Conservation (phyloP, 2,113 vertebrate genomes). For the Mirounga angustirostris region DNA sequence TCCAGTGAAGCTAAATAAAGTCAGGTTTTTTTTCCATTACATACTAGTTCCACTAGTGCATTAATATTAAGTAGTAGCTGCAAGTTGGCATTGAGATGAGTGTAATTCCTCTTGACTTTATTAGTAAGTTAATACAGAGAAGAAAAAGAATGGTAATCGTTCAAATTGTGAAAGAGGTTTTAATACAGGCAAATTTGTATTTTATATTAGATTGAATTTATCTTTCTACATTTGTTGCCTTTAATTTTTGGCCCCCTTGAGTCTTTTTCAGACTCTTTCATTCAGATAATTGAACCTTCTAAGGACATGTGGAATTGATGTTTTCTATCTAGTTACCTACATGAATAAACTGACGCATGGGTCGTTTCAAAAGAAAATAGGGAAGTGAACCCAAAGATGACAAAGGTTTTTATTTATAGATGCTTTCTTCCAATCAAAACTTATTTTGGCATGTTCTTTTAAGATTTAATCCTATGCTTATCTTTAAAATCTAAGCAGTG, state of each 20-base stretch:
- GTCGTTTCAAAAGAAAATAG: slow-evolving; percentile 55
- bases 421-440: slow-evolving; percentile 45
- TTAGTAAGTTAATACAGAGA: slow-evolving; percentile 70
- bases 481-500: slow-evolving; percentile 37
- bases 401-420: slow-evolving; percentile 42
- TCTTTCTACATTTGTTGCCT: slow-evolving; percentile 54
- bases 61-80: slow-evolving; percentile 70
- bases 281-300: slow-evolving; percentile 48
- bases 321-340: neutral
- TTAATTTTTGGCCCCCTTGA: neutral
- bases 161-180: slow-evolving; percentile 52
- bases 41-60: slow-evolving; percentile 47
- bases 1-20: slow-evolving; percentile 45
- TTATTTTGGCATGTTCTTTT: slow-evolving; percentile 39
- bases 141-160: slow-evolving; percentile 58
- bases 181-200: slow-evolving; percentile 62
- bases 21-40: neutral
- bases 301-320: slow-evolving; percentile 22
- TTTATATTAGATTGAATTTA: slow-evolving; percentile 56
- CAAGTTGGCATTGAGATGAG: slow-evolving; percentile 63
- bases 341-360: slow-evolving; percentile 5
- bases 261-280: slow-evolving; percentile 33
- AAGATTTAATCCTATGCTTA: slow-evolving; percentile 38
- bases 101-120: slow-evolving; percentile 68
- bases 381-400: neutral